A percentile compares a stretch with the other conserved stretches of the same genome.
Evolutionary conservation across 2,113 vertebrate species (phyloP).

Genomic region (Agapornis roseicollis): DNA sequence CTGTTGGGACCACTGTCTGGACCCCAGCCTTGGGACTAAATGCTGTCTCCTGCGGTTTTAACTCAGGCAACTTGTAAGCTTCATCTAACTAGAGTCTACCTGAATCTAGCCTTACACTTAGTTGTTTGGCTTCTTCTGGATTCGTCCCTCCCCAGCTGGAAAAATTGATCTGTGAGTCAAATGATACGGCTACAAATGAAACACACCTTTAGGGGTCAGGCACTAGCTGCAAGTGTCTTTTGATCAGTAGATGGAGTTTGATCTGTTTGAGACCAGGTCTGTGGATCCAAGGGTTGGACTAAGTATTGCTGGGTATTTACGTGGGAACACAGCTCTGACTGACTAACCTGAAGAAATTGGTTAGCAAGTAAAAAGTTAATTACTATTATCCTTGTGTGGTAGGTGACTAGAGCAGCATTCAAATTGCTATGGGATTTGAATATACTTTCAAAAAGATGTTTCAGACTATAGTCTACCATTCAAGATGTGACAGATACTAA

Average conservation of each 20-base stretch:
- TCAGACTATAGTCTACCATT: background rate
- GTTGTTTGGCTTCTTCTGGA: background rate
- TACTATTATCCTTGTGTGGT: background rate
- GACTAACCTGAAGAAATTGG: background rate
- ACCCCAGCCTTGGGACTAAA: background rate
- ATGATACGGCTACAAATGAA: background rate
- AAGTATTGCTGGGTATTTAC: background rate
- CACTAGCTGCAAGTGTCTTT: background rate
- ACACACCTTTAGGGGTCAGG: background rate
- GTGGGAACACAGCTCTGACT: background rate
- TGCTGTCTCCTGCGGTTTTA: background rate
- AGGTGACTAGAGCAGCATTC: background rate
- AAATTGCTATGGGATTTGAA: background rate
- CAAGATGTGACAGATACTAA: background rate
- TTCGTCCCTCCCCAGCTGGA: background rate
- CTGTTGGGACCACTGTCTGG: background rate
- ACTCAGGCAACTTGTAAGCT: background rate
- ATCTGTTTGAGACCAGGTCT: background rate
- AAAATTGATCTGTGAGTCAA: background rate
- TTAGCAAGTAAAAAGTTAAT: background rate
- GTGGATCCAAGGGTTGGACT: background rate
- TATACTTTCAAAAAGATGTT: background rate
- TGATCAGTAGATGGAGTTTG: background rate
- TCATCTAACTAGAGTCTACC: background rate
- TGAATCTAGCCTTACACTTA: background rate